Evolutionary conservation across 2,797 vertebrate genomes (phyloP), one percentile per base, ranked within the genome.

Genomic region (Spondyliosoma cantharus): DNA sequence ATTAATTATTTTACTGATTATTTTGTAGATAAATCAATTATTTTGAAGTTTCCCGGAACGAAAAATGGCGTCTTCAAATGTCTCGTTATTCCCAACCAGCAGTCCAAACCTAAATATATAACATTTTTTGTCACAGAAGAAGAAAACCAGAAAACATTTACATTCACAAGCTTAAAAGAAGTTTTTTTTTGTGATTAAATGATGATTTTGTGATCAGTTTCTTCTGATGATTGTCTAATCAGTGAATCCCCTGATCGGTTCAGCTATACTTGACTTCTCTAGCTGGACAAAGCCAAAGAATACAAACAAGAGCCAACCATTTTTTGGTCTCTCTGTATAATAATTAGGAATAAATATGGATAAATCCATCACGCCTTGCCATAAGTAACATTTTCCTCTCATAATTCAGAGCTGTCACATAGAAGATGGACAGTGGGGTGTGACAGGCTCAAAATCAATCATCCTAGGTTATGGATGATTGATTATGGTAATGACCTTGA

Each of bases 401-500:
- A 32, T 20, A 24, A 22, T 3, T 27, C 22, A 7, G 46, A 82
- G 48, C 27, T 57, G 45, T 67, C 45, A 16, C 3, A 42, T 27
- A 54, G 64, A 60, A 72, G 61, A 81, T 3, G 19, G 74, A 71
- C 43, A 42, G 48, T 24, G 32, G 14, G 46, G 50, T 70, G 72
- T 81, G 74, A 68, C 65, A 78, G 53, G 59, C 69, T 83, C 16
- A 69, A 59, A 71, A 83, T 88, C 77, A 81, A 50, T 81, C 71
- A 81, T 67, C 27, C 20, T 52, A 19, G 2, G 19, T 59, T 85
- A 68, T 45, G 29, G 50, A 79, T 86, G 74, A 90, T 82, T 83
- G 78, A 88, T 86, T 78, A 75, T 83, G 81, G 60, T 81, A 84
- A 86, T 76, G 65, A 57, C 22, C 74, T 66, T 77, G 59, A 68